Conservation (phyloP, 2,888 invertebrate species). For the Xestobium rufovillosum region DNA sequence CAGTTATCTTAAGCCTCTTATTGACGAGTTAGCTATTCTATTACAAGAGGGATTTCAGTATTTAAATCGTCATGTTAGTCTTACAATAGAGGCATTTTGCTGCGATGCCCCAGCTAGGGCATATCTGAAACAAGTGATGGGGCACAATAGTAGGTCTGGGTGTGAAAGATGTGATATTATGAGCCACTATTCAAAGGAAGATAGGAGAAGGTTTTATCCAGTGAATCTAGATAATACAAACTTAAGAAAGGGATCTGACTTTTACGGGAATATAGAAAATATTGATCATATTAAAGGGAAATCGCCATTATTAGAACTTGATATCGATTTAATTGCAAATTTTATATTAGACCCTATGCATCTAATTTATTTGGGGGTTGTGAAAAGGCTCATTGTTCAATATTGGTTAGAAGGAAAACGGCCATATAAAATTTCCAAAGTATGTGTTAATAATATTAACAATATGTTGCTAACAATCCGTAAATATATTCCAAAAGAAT, state of each 20-base stretch:
- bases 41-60: too few species aligned
- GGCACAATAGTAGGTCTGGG: slow-evolving; percentile 10
- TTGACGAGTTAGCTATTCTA: slow-evolving; percentile 7
- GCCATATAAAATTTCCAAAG: slow-evolving; percentile 12
- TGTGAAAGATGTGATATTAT: slow-evolving; percentile 11
- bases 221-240: background rate
- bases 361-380: background rate
- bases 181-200: background rate
- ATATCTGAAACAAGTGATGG: slow-evolving; percentile 10
- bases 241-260: background rate
- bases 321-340: background rate
- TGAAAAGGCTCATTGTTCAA: slow-evolving; percentile 9
- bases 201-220: background rate
- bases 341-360: slow-evolving; percentile 1
- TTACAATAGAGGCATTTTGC: background rate
- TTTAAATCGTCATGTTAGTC: too few species aligned
- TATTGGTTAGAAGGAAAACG: slow-evolving; percentile 9
- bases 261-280: too few species aligned
- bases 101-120: slow-evolving; percentile 13
- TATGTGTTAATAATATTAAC: background rate
- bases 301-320: slow-evolving; percentile 1
- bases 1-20: slow-evolving; percentile 6
- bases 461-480: background rate
- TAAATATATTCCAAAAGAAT: background rate
- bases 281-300: background rate